Percentiles rank a stretch among this genome's conserved stretches.
Evolutionary conservation across 2,113 vertebrate genomes (phyloP).

Genomic region (Aldabrachelys gigantea): DNA sequence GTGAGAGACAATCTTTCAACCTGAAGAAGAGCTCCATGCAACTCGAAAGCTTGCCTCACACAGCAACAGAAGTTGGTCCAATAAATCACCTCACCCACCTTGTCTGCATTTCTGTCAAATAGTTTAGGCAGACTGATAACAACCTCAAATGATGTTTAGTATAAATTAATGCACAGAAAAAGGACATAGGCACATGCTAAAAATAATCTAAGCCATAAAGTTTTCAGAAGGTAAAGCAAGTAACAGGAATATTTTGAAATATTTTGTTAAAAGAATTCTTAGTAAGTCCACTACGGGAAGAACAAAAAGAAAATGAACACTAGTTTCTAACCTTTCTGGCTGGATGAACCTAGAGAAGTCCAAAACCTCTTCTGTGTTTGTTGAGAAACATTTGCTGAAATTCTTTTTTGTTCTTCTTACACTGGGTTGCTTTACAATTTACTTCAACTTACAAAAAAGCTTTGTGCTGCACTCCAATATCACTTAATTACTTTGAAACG

Average conservation of each 20-base stretch:
- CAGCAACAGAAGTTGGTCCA: not conserved
- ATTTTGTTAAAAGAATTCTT: not conserved
- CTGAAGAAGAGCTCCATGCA: not conserved
- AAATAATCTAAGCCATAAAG: not conserved
- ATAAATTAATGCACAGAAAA: not conserved
- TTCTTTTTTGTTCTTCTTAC: not conserved
- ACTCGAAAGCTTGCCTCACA: not conserved
- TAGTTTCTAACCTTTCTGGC: not conserved
- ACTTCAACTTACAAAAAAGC: not conserved
- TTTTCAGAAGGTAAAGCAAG: slow-evolving; percentile 16
- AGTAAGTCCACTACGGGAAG: not conserved
- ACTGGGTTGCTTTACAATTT: fast-evolving
- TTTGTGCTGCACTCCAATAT: not conserved
- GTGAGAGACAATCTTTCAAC: not conserved
- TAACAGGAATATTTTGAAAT: not conserved
- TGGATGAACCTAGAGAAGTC: not conserved
- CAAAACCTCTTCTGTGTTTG: not conserved
- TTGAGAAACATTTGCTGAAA: not conserved
- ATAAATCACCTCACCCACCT: not conserved
- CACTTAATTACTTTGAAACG: not conserved
- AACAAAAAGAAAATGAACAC: not conserved
- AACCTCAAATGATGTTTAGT: not conserved
- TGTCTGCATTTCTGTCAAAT: not conserved
- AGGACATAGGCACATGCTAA: not conserved
- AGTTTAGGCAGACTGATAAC: not conserved